phyloP scores from a whole-genome alignment of 2,113 vertebrate genomes.

The Pituophis catenifer region DNA sequence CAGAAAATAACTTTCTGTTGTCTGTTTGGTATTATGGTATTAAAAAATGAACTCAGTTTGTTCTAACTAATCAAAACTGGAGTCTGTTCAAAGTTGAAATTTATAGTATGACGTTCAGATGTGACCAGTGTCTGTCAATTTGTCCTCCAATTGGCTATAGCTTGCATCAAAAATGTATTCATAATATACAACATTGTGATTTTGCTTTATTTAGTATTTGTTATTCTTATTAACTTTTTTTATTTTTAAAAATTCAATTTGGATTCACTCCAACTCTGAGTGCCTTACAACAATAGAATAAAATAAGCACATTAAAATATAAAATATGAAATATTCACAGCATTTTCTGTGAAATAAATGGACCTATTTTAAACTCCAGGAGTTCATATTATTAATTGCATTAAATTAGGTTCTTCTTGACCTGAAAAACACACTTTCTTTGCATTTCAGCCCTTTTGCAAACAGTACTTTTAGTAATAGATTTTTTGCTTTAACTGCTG shows the following conservation, averaged over 20 bases:
- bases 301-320: neutral
- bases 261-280: neutral
- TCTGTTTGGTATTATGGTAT: neutral
- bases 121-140: neutral
- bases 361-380: neutral
- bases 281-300: neutral
- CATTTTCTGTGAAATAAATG: neutral
- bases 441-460: neutral
- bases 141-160: rapidly evolving
- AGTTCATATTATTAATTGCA: neutral
- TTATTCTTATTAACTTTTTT: neutral
- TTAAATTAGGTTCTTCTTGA: neutral
- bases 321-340: neutral
- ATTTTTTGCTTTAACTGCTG: conserved; percentile 21
- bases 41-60: neutral
- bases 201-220: rapidly evolving
- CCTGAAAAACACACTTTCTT: neutral
- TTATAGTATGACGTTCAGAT: neutral
- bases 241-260: neutral
- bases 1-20: neutral
- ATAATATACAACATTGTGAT: neutral
- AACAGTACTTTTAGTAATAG: neutral
- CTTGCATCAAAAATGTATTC: neutral
- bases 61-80: neutral
- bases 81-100: neutral